Evolutionary conservation across 2,113 vertebrate genomes (phyloP).

Genomic region (Oncorhynchus mykiss): DNA sequence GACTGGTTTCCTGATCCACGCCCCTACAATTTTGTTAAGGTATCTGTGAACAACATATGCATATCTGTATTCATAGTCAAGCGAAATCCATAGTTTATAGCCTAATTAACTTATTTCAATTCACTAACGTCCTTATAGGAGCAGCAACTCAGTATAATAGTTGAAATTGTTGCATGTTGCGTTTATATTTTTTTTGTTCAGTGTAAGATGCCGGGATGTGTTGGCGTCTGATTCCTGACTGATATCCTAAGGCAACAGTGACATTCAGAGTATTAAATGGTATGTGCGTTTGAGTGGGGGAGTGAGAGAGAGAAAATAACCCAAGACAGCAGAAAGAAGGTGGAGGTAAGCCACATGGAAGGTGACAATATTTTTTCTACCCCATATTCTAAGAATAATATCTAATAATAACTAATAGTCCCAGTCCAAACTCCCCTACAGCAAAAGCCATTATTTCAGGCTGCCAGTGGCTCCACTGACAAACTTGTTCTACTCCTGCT

Average conservation of each 20-base stretch:
- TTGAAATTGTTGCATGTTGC: too few relatives aligned
- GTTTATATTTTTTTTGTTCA: too few relatives aligned
- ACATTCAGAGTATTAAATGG: neutral
- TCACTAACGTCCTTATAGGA: too few relatives aligned
- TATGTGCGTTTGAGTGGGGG: neutral
- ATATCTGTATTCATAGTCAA: too few relatives aligned
- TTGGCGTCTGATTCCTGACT: neutral
- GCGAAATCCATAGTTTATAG: too few relatives aligned
- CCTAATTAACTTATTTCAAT: too few relatives aligned
- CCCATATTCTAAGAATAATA: neutral
- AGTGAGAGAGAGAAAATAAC: neutral
- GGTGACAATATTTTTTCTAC: neutral
- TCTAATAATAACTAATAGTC: neutral
- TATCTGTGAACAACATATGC: too few relatives aligned
- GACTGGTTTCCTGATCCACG: too few relatives aligned
- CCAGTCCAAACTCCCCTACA: neutral
- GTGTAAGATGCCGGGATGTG: neutral
- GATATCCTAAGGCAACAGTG: neutral
- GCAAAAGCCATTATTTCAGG: neutral
- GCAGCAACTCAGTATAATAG: too few relatives aligned
- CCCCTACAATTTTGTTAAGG: too few relatives aligned
- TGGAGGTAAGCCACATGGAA: neutral
- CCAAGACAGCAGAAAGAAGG: too few relatives aligned
- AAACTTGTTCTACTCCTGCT: neutral
- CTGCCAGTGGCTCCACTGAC: neutral